phyloP scores from a whole-genome alignment of 2,113 vertebrate genomes.

The Montifringilla adamsi region DNA sequence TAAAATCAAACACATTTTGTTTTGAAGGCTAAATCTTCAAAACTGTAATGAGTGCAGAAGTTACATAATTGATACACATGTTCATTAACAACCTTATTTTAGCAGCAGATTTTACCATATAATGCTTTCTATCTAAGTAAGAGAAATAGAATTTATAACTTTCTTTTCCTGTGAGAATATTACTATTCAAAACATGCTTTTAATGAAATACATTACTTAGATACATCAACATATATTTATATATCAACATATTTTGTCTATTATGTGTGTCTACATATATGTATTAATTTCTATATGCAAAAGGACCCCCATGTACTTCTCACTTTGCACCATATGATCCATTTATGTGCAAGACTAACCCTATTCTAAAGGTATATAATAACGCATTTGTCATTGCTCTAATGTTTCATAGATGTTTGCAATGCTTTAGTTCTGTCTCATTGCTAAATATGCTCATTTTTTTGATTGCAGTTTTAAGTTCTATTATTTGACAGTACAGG shows the following conservation, averaged over 20 bases:
- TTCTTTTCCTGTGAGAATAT: neutral
- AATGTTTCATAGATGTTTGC: neutral
- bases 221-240: neutral
- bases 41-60: neutral
- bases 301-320: neutral
- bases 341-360: neutral
- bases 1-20: slow-evolving; percentile 3
- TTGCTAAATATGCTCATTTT: neutral
- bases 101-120: neutral
- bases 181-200: neutral
- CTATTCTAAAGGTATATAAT: neutral
- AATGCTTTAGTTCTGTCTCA: neutral
- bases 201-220: neutral
- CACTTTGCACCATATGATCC: neutral
- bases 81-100: slow-evolving; percentile 7
- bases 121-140: neutral
- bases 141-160: neutral
- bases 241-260: neutral
- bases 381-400: neutral
- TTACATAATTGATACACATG: neutral
- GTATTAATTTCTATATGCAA: neutral
- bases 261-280: neutral
- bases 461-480: neutral
- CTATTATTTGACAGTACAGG: neutral
- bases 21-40: slow-evolving; percentile 4